A percentile compares a stretch with the other conserved stretches of the same genome.
phyloP scores from a whole-genome alignment of 2,113 vertebrate species.

The Capra hircus region DNA sequence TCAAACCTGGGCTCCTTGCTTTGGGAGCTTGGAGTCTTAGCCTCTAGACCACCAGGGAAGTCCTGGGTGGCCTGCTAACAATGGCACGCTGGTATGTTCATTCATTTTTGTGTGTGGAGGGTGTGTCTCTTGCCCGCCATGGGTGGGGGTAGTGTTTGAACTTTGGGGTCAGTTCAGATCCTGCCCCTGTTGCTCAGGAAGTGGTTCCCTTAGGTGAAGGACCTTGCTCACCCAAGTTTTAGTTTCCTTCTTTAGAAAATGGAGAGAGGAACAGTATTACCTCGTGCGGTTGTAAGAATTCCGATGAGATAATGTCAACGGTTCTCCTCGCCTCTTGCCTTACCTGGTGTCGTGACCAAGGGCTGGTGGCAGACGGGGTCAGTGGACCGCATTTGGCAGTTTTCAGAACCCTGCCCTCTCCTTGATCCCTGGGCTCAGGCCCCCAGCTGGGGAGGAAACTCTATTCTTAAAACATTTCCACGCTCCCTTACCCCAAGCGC shows the following conservation, averaged over 20 bases:
- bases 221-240: neutral
- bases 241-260: neutral
- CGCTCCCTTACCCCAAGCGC: neutral
- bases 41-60: neutral
- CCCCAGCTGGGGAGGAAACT: neutral
- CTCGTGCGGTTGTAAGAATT: neutral
- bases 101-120: neutral
- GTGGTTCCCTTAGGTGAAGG: neutral
- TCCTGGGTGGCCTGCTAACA: neutral
- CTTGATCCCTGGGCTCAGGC: neutral
- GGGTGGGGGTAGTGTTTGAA: neutral
- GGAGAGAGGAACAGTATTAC: neutral
- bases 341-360: neutral
- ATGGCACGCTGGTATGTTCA: neutral
- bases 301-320: neutral
- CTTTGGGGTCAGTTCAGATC: neutral
- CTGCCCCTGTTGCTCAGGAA: neutral
- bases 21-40: neutral
- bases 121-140: accelerated
- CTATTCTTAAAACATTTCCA: neutral
- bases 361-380: neutral
- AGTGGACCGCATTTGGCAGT: neutral
- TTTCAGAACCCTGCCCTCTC: neutral
- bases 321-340: neutral
- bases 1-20: neutral